These are phyloP conservation scores for Acleris cristana DNA, from an alignment of 2,888 invertebrate species.

Conservation along the genomic window DNA sequence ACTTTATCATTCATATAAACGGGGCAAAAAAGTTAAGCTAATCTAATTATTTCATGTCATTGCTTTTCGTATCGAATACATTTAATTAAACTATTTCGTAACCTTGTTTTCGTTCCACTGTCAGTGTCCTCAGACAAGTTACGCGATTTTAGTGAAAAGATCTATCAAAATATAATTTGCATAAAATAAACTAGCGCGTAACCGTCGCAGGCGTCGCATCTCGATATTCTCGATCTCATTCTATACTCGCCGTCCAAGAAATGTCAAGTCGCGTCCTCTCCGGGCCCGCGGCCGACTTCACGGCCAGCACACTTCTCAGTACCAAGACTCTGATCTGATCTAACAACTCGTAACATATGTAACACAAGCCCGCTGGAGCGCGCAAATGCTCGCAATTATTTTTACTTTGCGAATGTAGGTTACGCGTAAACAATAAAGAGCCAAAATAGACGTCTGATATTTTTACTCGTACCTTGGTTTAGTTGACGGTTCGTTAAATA, in stretches of 20 bases:
- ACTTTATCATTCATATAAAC: too few species aligned
- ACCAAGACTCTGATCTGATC: slow-evolving; percentile 57
- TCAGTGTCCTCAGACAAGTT: too few species aligned
- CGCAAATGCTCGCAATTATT: slow-evolving; percentile 54
- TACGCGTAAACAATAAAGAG: slow-evolving; percentile 58
- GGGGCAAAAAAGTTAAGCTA: too few species aligned
- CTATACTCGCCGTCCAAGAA: background rate
- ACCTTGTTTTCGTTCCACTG: too few species aligned
- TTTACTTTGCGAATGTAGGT: slow-evolving; percentile 60
- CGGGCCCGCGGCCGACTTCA: slow-evolving; percentile 54
- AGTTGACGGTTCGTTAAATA: slow-evolving; percentile 23
- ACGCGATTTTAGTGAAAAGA: too few species aligned
- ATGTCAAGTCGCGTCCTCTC: slow-evolving; percentile 21
- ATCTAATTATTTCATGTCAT: too few species aligned
- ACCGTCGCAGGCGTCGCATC: background rate
- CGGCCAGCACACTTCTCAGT: slow-evolving; percentile 52
- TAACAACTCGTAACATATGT: slow-evolving; percentile 67
- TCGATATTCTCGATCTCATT: slow-evolving; percentile 1
- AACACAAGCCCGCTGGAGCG: slow-evolving; percentile 59
- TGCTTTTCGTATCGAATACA: too few species aligned
- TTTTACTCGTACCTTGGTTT: slow-evolving; percentile 35
- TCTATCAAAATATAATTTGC: background rate
- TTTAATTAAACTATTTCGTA: too few species aligned
- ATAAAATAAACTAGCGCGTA: background rate
- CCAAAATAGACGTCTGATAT: slow-evolving; percentile 39